phyloP scores from a whole-genome alignment of 2,888 invertebrate species.

The Ephialtes manifestator region DNA sequence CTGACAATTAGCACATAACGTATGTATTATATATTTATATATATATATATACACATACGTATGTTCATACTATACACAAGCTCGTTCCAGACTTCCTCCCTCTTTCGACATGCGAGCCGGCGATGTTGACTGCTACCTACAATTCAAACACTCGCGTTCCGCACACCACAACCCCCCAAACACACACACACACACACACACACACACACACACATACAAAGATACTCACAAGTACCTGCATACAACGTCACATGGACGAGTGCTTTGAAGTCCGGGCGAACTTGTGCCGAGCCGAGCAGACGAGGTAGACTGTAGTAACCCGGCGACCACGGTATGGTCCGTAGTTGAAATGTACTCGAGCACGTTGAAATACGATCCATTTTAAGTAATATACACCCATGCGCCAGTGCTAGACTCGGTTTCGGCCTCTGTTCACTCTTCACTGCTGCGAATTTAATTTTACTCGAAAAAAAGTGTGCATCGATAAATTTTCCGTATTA shows the following conservation, averaged over 20 bases:
- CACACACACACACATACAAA: not conserved
- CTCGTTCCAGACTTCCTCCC: constrained; percentile 56
- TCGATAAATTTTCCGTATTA: too few species aligned
- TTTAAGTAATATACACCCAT: constrained; percentile 64
- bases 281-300: constrained; percentile 50
- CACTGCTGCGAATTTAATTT: too few species aligned
- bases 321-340: constrained; percentile 63
- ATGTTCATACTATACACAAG: constrained; percentile 17
- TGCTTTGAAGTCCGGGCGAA: constrained; percentile 55
- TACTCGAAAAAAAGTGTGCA: too few species aligned
- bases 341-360: constrained; percentile 68
- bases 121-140: constrained; percentile 35
- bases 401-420: constrained; percentile 43
- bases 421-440: constrained; percentile 25
- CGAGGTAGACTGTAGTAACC: constrained; percentile 61
- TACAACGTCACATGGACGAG: constrained; percentile 38
- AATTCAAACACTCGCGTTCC: constrained; percentile 32
- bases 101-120: constrained; percentile 62
- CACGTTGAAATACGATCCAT: constrained; percentile 70
- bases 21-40: constrained; percentile 1
- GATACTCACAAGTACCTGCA: constrained; percentile 5
- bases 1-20: constrained; percentile 45
- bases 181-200: not conserved
- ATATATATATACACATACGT: constrained; percentile 1
- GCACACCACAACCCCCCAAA: constrained; percentile 12